Evolutionary conservation across 2,113 vertebrate genomes (phyloP).

Genomic region (Oceanites oceanicus): DNA sequence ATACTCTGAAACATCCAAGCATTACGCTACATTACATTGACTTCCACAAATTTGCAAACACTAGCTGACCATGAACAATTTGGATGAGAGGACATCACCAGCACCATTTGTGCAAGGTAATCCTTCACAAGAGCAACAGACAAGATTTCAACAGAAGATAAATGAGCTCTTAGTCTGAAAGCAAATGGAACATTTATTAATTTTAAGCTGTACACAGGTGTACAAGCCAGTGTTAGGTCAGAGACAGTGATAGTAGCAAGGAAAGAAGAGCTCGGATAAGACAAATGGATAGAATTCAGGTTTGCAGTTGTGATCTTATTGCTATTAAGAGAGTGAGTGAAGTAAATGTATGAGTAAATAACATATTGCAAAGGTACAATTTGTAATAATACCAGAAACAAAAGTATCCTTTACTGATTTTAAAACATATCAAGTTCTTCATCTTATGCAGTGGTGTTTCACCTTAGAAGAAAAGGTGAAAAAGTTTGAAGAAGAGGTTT

Average conservation of each 20-base stretch:
- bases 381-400: neutral
- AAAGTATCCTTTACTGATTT: neutral
- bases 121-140: neutral
- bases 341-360: conserved; percentile 2
- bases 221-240: neutral
- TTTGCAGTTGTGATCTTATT: neutral
- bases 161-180: conserved; percentile 3
- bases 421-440: neutral
- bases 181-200: conserved; percentile 21
- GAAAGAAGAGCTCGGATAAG: neutral
- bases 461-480: neutral
- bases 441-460: neutral
- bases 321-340: neutral
- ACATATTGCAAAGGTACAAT: neutral
- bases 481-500: neutral
- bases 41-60: neutral
- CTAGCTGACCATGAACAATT: neutral
- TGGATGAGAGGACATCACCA: neutral
- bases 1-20: neutral
- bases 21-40: neutral
- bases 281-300: neutral
- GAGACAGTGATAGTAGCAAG: neutral
- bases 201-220: conserved; percentile 1
- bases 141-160: neutral
- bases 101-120: neutral